These are phyloP conservation scores for Octomys mimax DNA, from an alignment of 2,797 vertebrate species.

Conservation along the genomic window DNA sequence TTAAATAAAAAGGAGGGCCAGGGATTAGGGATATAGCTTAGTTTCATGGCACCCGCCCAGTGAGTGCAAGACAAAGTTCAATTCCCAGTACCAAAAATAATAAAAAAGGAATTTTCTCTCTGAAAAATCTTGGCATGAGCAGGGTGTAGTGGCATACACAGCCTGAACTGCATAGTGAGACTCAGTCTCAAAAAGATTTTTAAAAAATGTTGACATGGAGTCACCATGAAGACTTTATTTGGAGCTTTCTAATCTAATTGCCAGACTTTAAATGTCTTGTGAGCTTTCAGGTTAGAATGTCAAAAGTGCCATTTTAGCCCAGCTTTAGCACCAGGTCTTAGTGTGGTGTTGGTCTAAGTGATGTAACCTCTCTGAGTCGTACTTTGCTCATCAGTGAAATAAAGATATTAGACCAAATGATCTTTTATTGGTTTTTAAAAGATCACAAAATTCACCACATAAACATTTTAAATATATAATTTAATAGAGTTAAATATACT, in stretches of 20 bases:
- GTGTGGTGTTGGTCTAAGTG: neutral
- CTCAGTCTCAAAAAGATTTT: too few relatives aligned
- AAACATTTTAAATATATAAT: neutral
- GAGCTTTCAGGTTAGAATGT: constrained; percentile 51
- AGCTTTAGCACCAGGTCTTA: neutral
- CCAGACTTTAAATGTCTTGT: constrained; percentile 20
- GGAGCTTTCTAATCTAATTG: neutral
- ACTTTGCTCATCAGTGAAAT: constrained; percentile 24
- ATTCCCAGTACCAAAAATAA: neutral
- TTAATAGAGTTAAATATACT: neutral
- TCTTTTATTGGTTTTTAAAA: neutral
- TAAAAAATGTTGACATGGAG: neutral
- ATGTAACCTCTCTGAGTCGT: neutral
- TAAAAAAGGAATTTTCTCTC: too few relatives aligned
- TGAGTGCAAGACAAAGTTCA: neutral
- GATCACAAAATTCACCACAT: neutral
- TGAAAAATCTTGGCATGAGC: neutral
- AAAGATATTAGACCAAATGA: neutral
- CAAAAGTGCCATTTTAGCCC: neutral
- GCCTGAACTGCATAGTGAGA: too few relatives aligned
- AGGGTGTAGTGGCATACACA: too few relatives aligned
- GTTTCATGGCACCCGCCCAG: neutral
- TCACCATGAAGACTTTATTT: constrained; percentile 44
- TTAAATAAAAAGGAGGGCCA: neutral
- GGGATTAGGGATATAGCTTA: neutral